These are phyloP conservation scores for Styela clava DNA, from an alignment of 23 tunicate species.

Conservation along the genomic window DNA sequence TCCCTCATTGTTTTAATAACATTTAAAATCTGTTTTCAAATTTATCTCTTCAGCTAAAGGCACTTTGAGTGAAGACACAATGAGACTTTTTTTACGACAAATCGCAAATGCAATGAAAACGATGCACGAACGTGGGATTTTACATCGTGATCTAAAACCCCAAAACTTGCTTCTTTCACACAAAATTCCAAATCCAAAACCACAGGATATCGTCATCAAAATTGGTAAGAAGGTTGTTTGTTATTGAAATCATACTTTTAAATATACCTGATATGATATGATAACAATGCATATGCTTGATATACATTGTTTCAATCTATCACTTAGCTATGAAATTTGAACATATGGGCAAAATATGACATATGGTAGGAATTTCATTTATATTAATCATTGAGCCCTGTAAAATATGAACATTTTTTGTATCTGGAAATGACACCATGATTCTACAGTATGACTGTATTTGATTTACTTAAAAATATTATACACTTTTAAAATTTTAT, in stretches of 20 bases:
- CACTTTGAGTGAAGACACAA: slow-evolving; percentile 85
- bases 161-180: slow-evolving; percentile 84
- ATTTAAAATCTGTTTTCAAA: too few species aligned
- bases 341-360: too few species aligned
- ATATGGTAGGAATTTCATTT: too few species aligned
- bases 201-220: slow-evolving; percentile 74
- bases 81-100: slow-evolving; percentile 80
- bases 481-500: too few species aligned
- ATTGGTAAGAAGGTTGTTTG: slow-evolving; percentile 48
- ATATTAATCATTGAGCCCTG: too few species aligned
- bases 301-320: neutral
- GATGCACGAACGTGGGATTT: slow-evolving; percentile 76
- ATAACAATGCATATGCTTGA: neutral
- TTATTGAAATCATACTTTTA: neutral
- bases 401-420: too few species aligned
- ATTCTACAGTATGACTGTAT: too few species aligned
- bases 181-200: slow-evolving; percentile 53
- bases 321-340: neutral
- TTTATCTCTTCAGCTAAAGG: slow-evolving; percentile 46
- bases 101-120: slow-evolving; percentile 82
- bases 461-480: too few species aligned
- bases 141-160: slow-evolving; percentile 98
- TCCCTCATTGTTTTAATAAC: too few species aligned
- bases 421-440: too few species aligned
- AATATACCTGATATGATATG: neutral